A percentile compares a stretch with the other conserved stretches of the same genome.
phyloP scores from a whole-genome alignment of 2,888 invertebrate species.

The Pandemis cinnamomeana region DNA sequence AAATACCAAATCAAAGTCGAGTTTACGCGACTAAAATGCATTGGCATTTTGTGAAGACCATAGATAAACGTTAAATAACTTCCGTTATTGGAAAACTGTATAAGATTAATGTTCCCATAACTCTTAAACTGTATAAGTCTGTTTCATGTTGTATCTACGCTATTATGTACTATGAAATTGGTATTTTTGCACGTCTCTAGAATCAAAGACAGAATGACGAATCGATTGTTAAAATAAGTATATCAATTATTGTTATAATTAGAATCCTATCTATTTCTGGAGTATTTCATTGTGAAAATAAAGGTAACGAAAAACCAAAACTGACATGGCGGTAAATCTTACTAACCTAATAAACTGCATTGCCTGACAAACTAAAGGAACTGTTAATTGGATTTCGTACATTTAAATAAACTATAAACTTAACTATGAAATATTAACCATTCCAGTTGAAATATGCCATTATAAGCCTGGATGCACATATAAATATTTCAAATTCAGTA shows the following conservation, averaged over 20 bases:
- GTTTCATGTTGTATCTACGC: constrained; percentile 9
- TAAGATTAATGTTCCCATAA: constrained; percentile 7
- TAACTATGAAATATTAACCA: constrained; percentile 24
- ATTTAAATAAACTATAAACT: constrained; percentile 31
- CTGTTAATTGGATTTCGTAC: constrained; percentile 46
- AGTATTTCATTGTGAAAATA: neutral
- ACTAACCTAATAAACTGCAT: constrained; percentile 12
- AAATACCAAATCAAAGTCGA: neutral
- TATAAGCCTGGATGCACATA: neutral
- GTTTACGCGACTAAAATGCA: neutral
- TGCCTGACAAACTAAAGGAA: constrained; percentile 53
- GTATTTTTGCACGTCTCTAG: constrained; percentile 32
- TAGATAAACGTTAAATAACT: neutral
- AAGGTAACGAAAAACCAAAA: neutral
- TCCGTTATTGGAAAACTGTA: constrained; percentile 3
- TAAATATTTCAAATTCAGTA: neutral
- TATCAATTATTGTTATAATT: neutral
- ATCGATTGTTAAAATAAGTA: neutral
- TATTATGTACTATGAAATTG: constrained; percentile 44
- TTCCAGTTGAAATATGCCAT: neutral
- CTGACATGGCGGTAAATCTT: constrained; percentile 11
- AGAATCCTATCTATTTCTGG: neutral
- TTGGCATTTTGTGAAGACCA: neutral
- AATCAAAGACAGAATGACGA: neutral
- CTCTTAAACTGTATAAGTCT: constrained; percentile 5